phyloP scores from a whole-genome alignment of 2,113 vertebrate species.

The Rhabdomys dilectus region DNA sequence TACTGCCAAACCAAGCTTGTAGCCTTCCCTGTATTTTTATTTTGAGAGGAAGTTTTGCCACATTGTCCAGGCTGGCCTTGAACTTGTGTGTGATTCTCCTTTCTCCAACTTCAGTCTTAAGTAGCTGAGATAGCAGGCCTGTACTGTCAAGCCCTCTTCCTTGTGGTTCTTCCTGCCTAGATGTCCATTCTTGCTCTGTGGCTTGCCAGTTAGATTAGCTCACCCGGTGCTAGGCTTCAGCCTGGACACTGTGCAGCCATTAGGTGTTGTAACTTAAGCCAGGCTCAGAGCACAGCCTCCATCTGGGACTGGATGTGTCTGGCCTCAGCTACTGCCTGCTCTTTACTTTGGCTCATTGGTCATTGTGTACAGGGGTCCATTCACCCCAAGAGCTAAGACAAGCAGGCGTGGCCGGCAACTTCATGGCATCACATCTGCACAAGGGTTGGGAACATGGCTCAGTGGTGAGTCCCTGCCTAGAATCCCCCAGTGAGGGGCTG shows the following conservation, averaged over 20 bases:
- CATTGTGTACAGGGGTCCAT: not conserved
- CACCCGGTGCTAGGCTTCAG: not conserved
- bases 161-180: not conserved
- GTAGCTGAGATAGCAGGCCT: not conserved
- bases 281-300: not conserved
- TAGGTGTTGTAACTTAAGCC: not conserved
- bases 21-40: not conserved
- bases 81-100: not conserved
- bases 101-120: not conserved
- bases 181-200: not conserved
- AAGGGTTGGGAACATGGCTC: not conserved
- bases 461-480: too few relatives aligned
- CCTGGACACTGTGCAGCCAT: not conserved
- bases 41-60: not conserved
- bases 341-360: not conserved
- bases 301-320: not conserved
- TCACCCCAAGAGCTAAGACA: not conserved
- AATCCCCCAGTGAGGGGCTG: too few relatives aligned
- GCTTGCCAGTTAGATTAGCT: not conserved
- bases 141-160: not conserved
- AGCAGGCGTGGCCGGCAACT: not conserved
- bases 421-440: not conserved
- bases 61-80: not conserved
- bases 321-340: not conserved
- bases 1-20: not conserved